Evolutionary conservation across 2,113 vertebrate genomes (phyloP).

Genomic region (Balaeniceps rex): DNA sequence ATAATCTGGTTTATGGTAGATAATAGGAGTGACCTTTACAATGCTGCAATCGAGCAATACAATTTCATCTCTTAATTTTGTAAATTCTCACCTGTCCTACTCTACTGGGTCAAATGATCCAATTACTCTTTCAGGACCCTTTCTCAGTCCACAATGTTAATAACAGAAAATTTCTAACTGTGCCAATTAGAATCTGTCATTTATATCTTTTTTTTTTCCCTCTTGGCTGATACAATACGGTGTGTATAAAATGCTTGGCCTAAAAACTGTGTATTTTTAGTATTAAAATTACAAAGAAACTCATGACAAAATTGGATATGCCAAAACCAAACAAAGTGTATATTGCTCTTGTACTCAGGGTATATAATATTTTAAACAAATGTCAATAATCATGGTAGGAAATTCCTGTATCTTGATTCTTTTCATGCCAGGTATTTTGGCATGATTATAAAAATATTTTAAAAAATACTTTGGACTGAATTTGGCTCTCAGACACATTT

Average conservation of each 20-base stretch:
- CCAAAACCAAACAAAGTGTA: background rate
- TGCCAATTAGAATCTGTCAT: background rate
- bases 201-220: background rate
- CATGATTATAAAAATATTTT: background rate
- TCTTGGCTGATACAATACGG: background rate
- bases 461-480: background rate
- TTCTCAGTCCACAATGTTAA: background rate
- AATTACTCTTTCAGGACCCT: background rate
- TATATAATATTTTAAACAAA: background rate
- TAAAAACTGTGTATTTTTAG: background rate
- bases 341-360: background rate
- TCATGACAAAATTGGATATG: background rate
- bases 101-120: background rate
- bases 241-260: background rate
- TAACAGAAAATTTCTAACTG: background rate
- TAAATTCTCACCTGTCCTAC: background rate
- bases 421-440: background rate
- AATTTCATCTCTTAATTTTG: background rate
- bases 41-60: background rate
- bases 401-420: background rate
- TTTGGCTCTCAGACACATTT: background rate
- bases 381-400: background rate
- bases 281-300: background rate
- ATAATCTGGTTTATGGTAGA: background rate
- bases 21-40: background rate